Base-by-base conservation (phyloP, 2,113 vertebrate genomes). In the Poecilia latipinna region DNA sequence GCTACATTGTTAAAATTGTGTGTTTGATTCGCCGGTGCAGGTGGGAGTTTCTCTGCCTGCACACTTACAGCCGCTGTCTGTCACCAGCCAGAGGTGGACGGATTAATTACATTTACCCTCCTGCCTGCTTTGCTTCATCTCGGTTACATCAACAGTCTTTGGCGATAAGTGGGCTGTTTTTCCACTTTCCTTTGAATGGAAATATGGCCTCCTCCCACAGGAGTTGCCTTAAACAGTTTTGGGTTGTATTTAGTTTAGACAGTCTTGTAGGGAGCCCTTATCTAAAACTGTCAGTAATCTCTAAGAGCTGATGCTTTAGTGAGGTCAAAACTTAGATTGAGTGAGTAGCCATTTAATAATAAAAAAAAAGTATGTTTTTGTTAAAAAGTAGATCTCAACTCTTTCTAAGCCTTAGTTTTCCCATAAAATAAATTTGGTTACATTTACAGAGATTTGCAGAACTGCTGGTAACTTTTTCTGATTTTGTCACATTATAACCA, bases 1-100 rank as follows among this genome's bases (percentile, higher is more conserved):
- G 82, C 80, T 70, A 82, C 87, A 80, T 85, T 86, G 74, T 90
- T 74, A 82, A 85, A 89, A 82, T 80, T 81, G 88, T 79, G 84
- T 68, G 65, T 85, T 84, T 81, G 82, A 83, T 85, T 84, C 57
- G 10, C 68, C 61, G 68, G 51, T 72, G 65, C 85, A 88, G 86
- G 79, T 88, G 84, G 80, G 85, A 78, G 74, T 86, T 86, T 85
- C 80, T 82, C 64, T 77, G 39, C 65, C 65, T 72, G 24, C 62
- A 76, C 78, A 80, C 66, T 72, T 15, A 2, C 54, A 57, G 67
- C 77, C 68, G 67, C 68, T 86, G 33, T 88, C 72, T 76, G 75
- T 83, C 70, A 72, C 33, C 77, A 78, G 80, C 60, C 78, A 54
- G 51, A 68, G 75, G 67, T 70, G 66, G 69, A 81, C 64, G 74